Percentiles rank a stretch among this genome's conserved stretches.
Conservation (phyloP, 2,113 vertebrate species). For the Pseudorhombus dupliciocellatus region DNA sequence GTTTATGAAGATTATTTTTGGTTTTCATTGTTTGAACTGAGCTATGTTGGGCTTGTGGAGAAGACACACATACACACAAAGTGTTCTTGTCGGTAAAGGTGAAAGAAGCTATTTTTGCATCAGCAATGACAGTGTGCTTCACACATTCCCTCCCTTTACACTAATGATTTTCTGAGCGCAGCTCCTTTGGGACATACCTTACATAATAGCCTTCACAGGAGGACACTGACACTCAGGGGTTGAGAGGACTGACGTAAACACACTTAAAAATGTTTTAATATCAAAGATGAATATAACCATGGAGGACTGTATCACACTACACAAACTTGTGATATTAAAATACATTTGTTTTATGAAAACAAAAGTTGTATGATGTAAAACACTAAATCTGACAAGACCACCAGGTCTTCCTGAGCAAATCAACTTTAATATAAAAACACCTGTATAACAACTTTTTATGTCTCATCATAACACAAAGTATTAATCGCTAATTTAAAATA, state of each 20-base stretch:
- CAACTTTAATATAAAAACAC: background rate
- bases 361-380: background rate
- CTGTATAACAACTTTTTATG: background rate
- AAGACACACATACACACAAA: no score
- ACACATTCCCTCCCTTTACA: background rate
- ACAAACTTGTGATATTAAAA: background rate
- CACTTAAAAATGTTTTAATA: conserved; percentile 7
- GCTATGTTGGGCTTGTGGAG: no score
- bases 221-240: conserved; percentile 6
- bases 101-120: background rate
- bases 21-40: no score
- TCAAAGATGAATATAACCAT: background rate
- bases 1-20: no score
- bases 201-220: conserved; percentile 2
- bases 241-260: conserved; percentile 19
- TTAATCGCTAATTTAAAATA: background rate
- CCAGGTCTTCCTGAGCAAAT: background rate
- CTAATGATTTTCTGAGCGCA: conserved; percentile 27
- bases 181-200: conserved; percentile 5
- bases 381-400: background rate
- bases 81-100: background rate
- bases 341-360: background rate
- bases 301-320: background rate
- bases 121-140: background rate
- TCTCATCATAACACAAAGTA: background rate